Conservation (phyloP, 2,797 vertebrate species). For the Vipera latastei region DNA sequence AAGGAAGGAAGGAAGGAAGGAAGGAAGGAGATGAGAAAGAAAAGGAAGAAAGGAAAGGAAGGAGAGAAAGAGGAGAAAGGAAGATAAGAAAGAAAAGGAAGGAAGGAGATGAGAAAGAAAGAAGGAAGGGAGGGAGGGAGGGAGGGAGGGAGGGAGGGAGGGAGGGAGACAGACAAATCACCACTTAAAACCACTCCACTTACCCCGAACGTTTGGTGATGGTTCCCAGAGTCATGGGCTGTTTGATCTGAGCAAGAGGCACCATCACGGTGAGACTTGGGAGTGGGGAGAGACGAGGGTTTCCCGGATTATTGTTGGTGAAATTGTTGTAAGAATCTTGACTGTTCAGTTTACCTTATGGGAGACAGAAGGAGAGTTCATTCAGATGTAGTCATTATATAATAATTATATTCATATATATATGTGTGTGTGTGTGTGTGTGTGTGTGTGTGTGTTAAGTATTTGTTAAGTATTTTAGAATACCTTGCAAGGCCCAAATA, state of each 20-base stretch:
- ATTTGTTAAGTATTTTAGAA: no score
- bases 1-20: no score
- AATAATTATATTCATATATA: background rate
- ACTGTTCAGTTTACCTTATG: constrained; percentile 88
- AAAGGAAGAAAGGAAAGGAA: no score
- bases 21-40: no score
- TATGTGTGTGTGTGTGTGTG: no score
- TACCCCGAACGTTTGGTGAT: constrained; percentile 97
- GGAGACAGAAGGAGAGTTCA: background rate
- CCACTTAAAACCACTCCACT: constrained; percentile 49
- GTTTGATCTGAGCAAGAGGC: constrained; percentile 96
- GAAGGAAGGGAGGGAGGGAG: no score
- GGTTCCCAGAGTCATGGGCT: constrained; percentile 94
- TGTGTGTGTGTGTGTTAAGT: no score
- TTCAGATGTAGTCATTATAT: background rate
- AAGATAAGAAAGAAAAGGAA: no score
- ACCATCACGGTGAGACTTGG: constrained; percentile 88
- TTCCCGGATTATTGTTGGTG: constrained; percentile 94
- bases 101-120: no score
- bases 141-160: no score
- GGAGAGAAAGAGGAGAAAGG: no score
- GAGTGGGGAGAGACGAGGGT: constrained; percentile 88
- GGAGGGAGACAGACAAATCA: background rate
- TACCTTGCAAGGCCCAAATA: no score
- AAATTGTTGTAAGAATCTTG: constrained; percentile 97